Evolutionary conservation across 2,797 vertebrate species (phyloP).

Genomic region (Phalloptychus januarius): DNA sequence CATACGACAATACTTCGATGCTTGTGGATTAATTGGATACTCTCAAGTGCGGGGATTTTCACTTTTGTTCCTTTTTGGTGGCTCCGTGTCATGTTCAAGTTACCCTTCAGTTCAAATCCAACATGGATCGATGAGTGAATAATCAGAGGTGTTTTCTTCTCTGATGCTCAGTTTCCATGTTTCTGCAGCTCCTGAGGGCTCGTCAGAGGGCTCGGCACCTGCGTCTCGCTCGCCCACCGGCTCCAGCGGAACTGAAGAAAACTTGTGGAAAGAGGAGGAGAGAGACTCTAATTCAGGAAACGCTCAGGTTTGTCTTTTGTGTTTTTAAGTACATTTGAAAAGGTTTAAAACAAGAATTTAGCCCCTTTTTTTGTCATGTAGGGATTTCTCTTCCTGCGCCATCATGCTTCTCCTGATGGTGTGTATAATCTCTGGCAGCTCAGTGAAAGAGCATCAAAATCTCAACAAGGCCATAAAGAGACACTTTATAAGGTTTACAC

Average conservation of each 20-base stretch:
- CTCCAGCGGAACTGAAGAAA: slow-evolving; percentile 68
- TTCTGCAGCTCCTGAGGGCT: slow-evolving; percentile 74
- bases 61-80: not conserved
- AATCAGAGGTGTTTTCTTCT: not conserved
- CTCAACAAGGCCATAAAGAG: slow-evolving; percentile 76
- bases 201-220: slow-evolving; percentile 79
- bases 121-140: not conserved
- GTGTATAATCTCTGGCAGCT: slow-evolving; percentile 66
- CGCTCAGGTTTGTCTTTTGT: slow-evolving; percentile 63
- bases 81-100: not conserved
- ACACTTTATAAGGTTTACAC: slow-evolving; percentile 75
- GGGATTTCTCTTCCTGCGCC: slow-evolving; percentile 65
- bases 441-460: slow-evolving; percentile 56
- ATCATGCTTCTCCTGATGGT: slow-evolving; percentile 74
- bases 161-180: slow-evolving; percentile 20
- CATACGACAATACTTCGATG: not conserved
- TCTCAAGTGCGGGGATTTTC: not conserved
- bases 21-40: not conserved
- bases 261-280: slow-evolving; percentile 58
- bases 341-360: not conserved
- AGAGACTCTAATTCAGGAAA: slow-evolving; percentile 54
- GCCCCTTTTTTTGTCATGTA: slow-evolving; percentile 41
- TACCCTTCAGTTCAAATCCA: not conserved
- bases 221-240: slow-evolving; percentile 73
- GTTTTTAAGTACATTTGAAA: not conserved